Conservation (phyloP, 2,113 vertebrate genomes). For the Apaloderma vittatum region DNA sequence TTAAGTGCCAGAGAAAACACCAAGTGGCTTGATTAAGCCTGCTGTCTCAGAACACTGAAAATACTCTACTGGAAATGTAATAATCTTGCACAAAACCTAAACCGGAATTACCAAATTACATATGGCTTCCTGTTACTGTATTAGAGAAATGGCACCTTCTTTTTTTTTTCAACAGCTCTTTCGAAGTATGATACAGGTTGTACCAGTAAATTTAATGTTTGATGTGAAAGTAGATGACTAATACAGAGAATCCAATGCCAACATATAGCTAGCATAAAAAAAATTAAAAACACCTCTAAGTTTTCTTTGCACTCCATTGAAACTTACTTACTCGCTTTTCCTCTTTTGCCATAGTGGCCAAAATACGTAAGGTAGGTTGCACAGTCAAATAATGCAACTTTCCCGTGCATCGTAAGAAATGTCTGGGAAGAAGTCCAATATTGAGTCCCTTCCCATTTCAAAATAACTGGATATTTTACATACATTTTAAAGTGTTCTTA, state of each 20-base stretch:
- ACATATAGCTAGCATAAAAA: neutral
- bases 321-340: neutral
- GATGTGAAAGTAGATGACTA: neutral
- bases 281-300: neutral
- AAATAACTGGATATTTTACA: neutral
- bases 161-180: neutral
- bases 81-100: neutral
- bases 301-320: neutral
- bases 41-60: rapidly evolving
- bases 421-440: neutral
- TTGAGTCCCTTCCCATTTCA: rapidly evolving
- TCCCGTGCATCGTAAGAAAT: neutral
- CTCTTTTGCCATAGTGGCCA: neutral
- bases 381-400: neutral
- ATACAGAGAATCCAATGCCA: neutral
- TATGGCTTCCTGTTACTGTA: neutral
- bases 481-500: neutral
- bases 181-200: neutral
- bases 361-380: neutral
- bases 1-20: neutral
- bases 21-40: neutral
- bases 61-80: rapidly evolving
- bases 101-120: neutral
- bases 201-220: neutral
- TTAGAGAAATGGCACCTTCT: neutral